A percentile compares a stretch with the other conserved stretches of the same genome.
These are phyloP conservation scores for Mythimna albipuncta DNA, from an alignment of 2,888 invertebrate genomes.

Conservation along the genomic window DNA sequence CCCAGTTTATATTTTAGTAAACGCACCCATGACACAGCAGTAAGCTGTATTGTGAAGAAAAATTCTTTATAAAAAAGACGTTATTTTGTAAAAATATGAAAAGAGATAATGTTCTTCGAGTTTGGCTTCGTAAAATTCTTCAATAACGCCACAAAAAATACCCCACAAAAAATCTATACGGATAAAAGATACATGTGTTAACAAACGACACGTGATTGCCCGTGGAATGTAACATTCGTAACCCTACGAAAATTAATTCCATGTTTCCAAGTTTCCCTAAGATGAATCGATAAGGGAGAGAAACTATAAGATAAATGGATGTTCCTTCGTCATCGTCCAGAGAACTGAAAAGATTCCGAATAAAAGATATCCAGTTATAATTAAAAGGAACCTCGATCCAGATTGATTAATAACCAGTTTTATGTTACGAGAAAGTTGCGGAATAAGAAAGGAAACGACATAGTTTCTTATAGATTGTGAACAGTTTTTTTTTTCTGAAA, in stretches of 20 bases:
- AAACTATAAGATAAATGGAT: conserved; percentile 59
- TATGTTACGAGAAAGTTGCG: conserved; percentile 27
- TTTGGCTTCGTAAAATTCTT: not conserved
- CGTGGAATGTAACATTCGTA: conserved; percentile 13
- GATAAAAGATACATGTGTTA: not conserved
- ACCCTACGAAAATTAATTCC: conserved; percentile 27
- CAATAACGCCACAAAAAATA: not conserved
- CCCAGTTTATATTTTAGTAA: too few species aligned
- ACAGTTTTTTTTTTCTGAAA: not conserved
- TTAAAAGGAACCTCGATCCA: conserved; percentile 42
- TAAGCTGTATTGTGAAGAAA: too few species aligned
- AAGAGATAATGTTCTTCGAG: too few species aligned
- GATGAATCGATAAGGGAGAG: conserved; percentile 40
- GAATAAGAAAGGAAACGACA: conserved; percentile 9
- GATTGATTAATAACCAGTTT: conserved; percentile 55
- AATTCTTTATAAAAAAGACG: not conserved
- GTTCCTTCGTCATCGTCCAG: conserved; percentile 57
- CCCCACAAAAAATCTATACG: not conserved
- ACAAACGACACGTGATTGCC: conserved; percentile 7
- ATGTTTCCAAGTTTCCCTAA: conserved; percentile 45
- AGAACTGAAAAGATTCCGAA: conserved; percentile 45
- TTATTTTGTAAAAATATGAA: not conserved
- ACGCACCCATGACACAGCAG: too few species aligned
- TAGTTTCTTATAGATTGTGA: not conserved
- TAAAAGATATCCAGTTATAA: conserved; percentile 58